Conservation (phyloP, 1,140 invertebrate genomes). For the Zaprionus gabonicus region DNA sequence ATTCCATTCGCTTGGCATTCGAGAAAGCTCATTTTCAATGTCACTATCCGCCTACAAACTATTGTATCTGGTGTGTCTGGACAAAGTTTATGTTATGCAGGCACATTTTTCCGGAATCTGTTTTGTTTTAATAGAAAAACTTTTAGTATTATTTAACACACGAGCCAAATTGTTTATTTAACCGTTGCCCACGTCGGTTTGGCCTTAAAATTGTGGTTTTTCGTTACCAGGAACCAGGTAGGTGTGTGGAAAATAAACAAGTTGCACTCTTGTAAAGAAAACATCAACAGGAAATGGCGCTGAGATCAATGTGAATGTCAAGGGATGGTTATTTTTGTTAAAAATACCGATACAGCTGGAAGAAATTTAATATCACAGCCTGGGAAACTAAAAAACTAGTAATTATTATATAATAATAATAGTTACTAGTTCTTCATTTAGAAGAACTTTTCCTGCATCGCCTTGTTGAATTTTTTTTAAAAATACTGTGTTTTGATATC, state of each 20-base stretch:
- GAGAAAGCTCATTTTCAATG: conserved; percentile 7
- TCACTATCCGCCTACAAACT: conserved; percentile 9
- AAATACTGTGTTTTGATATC: not conserved
- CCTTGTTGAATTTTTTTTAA: too few relatives aligned
- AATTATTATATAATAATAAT: too few relatives aligned
- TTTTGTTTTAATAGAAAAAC: conserved; percentile 25
- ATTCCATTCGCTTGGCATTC: not conserved
- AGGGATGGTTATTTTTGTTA: not conserved
- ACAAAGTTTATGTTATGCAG: conserved; percentile 23
- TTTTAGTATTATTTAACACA: not conserved
- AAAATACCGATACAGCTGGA: not conserved
- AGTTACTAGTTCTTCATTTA: too few relatives aligned
- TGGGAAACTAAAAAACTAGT: not conserved
- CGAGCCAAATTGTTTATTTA: conserved; percentile 58
- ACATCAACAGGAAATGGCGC: conserved; percentile 22
- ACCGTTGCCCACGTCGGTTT: conserved; percentile 14
- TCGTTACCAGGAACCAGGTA: conserved; percentile 41
- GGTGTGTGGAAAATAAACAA: conserved; percentile 1
- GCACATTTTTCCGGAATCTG: conserved; percentile 30
- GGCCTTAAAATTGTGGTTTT: conserved; percentile 34
- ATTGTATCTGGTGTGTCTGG: not conserved
- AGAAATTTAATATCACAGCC: too few relatives aligned
- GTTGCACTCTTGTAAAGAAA: conserved; percentile 17
- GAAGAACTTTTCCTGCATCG: not conserved
- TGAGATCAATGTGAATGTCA: conserved; percentile 14